phyloP scores from a whole-genome alignment of 2,888 invertebrate species.

The Diaphora mendica region DNA sequence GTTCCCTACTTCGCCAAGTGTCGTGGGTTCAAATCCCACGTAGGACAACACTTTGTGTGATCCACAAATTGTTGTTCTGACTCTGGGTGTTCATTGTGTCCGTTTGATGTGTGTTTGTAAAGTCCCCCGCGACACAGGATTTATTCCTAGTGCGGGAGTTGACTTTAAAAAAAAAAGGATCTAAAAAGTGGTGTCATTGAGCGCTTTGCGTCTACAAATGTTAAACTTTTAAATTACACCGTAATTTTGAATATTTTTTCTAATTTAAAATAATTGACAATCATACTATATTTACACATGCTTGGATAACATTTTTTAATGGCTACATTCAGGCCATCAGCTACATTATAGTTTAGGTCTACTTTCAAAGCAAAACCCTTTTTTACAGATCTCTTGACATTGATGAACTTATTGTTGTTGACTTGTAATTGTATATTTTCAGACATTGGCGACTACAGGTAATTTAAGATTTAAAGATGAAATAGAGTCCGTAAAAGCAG shows the following conservation, averaged over 20 bases:
- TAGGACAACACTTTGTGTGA: no score
- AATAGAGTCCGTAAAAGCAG: constrained; percentile 88
- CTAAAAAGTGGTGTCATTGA: not conserved
- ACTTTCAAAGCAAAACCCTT: constrained; percentile 66
- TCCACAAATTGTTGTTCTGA: no score
- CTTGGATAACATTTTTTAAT: constrained; percentile 58
- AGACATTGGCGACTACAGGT: constrained; percentile 89
- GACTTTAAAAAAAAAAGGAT: no score
- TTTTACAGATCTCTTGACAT: constrained; percentile 59
- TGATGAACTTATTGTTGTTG: no score
- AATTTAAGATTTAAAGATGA: constrained; percentile 90
- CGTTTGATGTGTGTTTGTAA: no score
- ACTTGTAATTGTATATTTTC: constrained; percentile 20
- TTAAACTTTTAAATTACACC: not conserved
- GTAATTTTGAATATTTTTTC: no score
- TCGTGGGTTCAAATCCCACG: no score
- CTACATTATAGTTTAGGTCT: constrained; percentile 48
- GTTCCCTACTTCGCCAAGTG: no score
- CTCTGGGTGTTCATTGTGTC: no score
- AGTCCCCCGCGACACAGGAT: no score
- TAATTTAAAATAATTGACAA: not conserved
- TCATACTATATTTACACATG: constrained; percentile 52
- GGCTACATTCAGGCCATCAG: constrained; percentile 53
- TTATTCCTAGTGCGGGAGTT: no score
- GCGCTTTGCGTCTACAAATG: not conserved